These are phyloP conservation scores for Trissolcus japonicus DNA, from an alignment of 2,888 invertebrate genomes.

Conservation along the genomic window DNA sequence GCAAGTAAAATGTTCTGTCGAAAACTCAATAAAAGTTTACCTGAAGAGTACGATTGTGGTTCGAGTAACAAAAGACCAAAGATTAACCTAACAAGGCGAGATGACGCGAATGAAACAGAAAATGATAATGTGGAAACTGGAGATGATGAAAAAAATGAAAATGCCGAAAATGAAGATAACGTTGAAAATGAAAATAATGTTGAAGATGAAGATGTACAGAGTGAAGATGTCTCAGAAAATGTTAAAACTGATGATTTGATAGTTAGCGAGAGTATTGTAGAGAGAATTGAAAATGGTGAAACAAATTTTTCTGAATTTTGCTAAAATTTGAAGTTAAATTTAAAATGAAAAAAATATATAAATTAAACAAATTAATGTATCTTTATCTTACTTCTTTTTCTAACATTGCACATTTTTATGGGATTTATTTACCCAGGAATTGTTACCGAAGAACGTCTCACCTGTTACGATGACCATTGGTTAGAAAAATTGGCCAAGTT, in stretches of 20 bases:
- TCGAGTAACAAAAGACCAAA: neutral
- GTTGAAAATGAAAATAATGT: neutral
- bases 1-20: conserved; percentile 37
- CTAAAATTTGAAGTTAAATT: too few species aligned
- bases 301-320: neutral
- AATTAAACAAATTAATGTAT: too few species aligned
- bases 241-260: conserved; percentile 13
- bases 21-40: conserved; percentile 20
- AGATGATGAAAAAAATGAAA: neutral
- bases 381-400: too few species aligned
- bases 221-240: too few species aligned
- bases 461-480: conserved; percentile 66
- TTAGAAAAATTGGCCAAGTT: conserved; percentile 62
- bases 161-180: neutral
- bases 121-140: neutral
- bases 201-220: neutral
- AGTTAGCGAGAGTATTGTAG: conserved; percentile 33
- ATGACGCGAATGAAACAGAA: neutral
- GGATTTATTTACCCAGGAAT: conserved; percentile 43
- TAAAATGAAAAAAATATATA: too few species aligned
- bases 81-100: too few species aligned
- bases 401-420: too few species aligned
- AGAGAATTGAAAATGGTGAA: conserved; percentile 35
- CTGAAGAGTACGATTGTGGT: neutral
- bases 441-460: conserved; percentile 58